These are phyloP conservation scores for Baronia brevicornis DNA, from an alignment of 2,888 invertebrate species.

Conservation along the genomic window DNA sequence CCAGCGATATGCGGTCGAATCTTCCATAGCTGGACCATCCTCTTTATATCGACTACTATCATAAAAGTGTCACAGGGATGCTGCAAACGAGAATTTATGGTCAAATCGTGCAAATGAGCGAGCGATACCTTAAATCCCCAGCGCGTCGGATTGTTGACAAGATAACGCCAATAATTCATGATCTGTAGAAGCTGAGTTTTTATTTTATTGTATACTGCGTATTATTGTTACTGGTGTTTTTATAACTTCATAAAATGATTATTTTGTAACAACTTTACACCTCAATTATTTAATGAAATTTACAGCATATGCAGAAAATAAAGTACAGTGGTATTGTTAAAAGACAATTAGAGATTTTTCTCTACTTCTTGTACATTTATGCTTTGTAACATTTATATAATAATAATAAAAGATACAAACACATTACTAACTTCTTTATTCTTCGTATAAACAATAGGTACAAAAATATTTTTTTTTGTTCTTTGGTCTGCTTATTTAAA, in stretches of 20 bases:
- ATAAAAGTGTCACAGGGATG: slow-evolving; percentile 67
- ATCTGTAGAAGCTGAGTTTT: slow-evolving; percentile 27
- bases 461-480: neutral
- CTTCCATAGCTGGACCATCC: slow-evolving; percentile 19
- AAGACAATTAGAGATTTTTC: too few relatives aligned
- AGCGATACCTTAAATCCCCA: slow-evolving; percentile 52
- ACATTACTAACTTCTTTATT: too few relatives aligned
- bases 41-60: slow-evolving; percentile 32
- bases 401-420: too few relatives aligned
- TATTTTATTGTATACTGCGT: slow-evolving; percentile 19
- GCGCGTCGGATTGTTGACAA: slow-evolving; percentile 48
- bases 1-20: slow-evolving; percentile 19
- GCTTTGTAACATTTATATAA: too few relatives aligned
- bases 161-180: slow-evolving; percentile 53
- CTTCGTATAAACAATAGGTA: too few relatives aligned
- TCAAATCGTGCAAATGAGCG: slow-evolving; percentile 63
- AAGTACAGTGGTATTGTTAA: too few relatives aligned
- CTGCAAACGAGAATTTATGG: slow-evolving; percentile 68
- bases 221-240: slow-evolving; percentile 15
- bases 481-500: neutral
- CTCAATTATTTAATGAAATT: neutral
- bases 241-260: slow-evolving; percentile 9
- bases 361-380: too few relatives aligned
- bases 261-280: neutral
- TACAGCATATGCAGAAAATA: too few relatives aligned